Evolutionary conservation across 1,140 invertebrate genomes (phyloP), one percentile per base, ranked within the genome.

Genomic region (Radopholus similis): DNA sequence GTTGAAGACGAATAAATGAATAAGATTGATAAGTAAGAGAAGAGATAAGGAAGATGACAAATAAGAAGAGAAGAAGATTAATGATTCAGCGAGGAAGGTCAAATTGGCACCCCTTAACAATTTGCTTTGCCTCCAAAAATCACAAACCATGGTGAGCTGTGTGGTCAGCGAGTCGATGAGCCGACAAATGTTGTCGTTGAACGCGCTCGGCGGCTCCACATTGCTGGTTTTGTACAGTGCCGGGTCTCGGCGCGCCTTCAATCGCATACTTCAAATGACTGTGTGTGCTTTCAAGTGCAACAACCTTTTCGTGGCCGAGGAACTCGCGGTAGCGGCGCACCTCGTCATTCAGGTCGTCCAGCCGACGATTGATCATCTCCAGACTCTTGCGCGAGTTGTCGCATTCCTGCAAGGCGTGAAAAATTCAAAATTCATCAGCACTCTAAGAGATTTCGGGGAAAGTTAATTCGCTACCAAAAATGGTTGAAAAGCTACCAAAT

Each of bases 341-440:
- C 59, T 70, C 68, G 32, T 70, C 68, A 21, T 73, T 69, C 23
- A 70, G 23, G 38, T 70, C 68, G 21, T 70, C 68, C 3, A 70
- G 54, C 26, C 68, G 32, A 8, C 68, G 51, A 26, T 71, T 70
- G 26, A 70, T 70, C 1, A 37, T 18, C 54, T 70, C 68, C 15
- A 70, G 21, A 49, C 38, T 70, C 40, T 70, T 70, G 30, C 68
- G 68, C 8, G 68, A 70, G 30, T 44, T 60, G 42, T 70, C 68
- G 21, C 68, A 70, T 62, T 70, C 68, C 68, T 70, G n/a, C n/a
- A n/a, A n/a, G n/a, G n/a, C n/a, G n/a, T n/a, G n/a, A n/a, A n/a
- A n/a, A n/a, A n/a, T n/a, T n/a, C n/a, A n/a, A n/a, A n/a, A n/a
- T n/a, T n/a, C n/a, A n/a, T n/a, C n/a, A n/a, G n/a, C n/a, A n/a